A percentile compares a stretch with the other conserved stretches of the same genome.
These are phyloP conservation scores for Neotoma lepida DNA, from an alignment of 2,113 vertebrate species.

Conservation along the genomic window DNA sequence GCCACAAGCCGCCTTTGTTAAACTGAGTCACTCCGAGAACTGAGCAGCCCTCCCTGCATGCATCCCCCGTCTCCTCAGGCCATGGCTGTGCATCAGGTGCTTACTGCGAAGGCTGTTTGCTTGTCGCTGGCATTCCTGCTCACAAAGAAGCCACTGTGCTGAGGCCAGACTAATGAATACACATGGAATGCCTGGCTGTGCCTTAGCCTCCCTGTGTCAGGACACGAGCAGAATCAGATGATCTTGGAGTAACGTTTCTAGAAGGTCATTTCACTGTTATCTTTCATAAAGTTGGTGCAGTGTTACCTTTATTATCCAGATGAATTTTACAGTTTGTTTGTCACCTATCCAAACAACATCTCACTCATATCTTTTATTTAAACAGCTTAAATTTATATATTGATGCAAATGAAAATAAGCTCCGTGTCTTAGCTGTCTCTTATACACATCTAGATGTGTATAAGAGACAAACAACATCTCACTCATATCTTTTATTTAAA, in stretches of 20 bases:
- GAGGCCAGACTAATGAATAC: neutral
- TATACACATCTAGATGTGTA: too few species aligned
- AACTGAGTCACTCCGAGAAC: neutral
- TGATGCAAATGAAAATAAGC: neutral
- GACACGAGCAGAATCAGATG: neutral
- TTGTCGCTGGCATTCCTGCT: neutral
- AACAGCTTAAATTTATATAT: neutral
- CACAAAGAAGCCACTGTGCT: neutral
- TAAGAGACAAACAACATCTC: neutral
- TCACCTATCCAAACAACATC: neutral
- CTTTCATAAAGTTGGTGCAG: neutral
- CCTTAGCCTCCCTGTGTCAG: neutral
- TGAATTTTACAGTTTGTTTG: neutral
- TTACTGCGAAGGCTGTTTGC: neutral
- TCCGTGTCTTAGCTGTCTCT: neutral
- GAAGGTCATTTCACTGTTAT: neutral
- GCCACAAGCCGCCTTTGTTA: neutral
- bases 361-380: neutral
- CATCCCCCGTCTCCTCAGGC: neutral
- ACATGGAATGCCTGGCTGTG: neutral
- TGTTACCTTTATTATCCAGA: slow-evolving; percentile 4
- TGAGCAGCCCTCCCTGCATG: neutral
- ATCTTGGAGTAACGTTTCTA: neutral
- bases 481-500: neutral
- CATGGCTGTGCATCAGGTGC: neutral